Conservation (phyloP, 2,888 invertebrate genomes). For the Eumacrocentrus americanus region DNA sequence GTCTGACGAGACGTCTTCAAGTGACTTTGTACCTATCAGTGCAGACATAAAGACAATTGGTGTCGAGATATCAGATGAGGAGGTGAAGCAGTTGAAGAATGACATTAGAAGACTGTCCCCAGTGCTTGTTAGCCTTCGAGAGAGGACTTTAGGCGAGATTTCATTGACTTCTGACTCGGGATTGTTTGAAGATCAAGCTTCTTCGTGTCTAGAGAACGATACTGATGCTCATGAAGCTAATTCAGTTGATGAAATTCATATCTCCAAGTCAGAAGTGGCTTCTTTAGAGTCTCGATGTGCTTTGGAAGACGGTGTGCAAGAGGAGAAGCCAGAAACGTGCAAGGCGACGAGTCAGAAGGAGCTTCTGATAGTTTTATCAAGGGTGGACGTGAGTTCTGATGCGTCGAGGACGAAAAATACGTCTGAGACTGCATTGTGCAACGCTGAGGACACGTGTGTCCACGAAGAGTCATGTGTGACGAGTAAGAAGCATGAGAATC, state of each 20-base stretch:
- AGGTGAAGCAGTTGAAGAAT: constrained; percentile 52
- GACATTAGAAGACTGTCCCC: constrained; percentile 57
- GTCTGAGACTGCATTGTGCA: neutral
- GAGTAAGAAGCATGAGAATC: too few species aligned
- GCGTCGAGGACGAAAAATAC: neutral
- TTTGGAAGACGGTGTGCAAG: neutral
- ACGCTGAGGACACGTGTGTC: neutral
- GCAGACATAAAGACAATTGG: constrained; percentile 55
- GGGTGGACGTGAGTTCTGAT: constrained; percentile 36
- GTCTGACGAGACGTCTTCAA: constrained; percentile 8
- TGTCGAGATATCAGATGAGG: constrained; percentile 54
- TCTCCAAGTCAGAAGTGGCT: neutral
- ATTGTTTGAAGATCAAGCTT: constrained; percentile 29
- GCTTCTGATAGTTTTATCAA: constrained; percentile 45
- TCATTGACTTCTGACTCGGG: constrained; percentile 50
- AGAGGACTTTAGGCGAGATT: constrained; percentile 57
- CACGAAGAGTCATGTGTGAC: too few species aligned
- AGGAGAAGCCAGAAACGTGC: neutral
- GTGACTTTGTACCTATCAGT: constrained; percentile 48
- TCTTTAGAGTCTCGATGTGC: neutral
- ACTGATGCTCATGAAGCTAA: neutral
- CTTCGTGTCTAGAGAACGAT: neutral
- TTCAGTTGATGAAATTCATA: neutral
- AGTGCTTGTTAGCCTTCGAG: constrained; percentile 54
- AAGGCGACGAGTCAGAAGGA: constrained; percentile 18